Evolutionary conservation across 2,113 vertebrate genomes (phyloP).

Genomic region (Origma solitaria): DNA sequence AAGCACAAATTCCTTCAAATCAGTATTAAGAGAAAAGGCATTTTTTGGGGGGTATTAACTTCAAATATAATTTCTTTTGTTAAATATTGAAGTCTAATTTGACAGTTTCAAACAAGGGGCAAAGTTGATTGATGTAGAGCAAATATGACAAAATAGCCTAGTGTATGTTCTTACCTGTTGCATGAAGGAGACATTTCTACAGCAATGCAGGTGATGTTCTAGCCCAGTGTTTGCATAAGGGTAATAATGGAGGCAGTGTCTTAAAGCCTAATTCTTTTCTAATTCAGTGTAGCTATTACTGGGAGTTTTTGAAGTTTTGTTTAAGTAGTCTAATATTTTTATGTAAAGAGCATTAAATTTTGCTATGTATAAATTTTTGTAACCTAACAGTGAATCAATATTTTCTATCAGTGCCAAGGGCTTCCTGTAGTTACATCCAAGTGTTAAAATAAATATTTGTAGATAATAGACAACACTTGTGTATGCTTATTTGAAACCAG

Average conservation of each 20-base stretch:
- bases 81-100: conserved; percentile 69
- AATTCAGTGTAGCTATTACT: conserved; percentile 79
- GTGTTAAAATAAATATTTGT: conserved; percentile 85
- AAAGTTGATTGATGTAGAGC: conserved; percentile 72
- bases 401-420: conserved; percentile 91
- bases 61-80: conserved; percentile 42
- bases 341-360: conserved; percentile 93
- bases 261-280: conserved; percentile 83
- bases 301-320: conserved; percentile 79
- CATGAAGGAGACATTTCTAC: conserved; percentile 85
- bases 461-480: conserved; percentile 79
- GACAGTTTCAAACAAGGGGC: conserved; percentile 62
- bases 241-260: conserved; percentile 82
- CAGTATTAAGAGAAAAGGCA: conserved; percentile 61
- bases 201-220: conserved; percentile 88
- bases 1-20: conserved; percentile 70
- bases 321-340: conserved; percentile 87
- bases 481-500: conserved; percentile 76
- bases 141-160: conserved; percentile 79
- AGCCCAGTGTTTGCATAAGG: conserved; percentile 82
- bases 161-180: conserved; percentile 85
- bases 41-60: conserved; percentile 33
- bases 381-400: conserved; percentile 90
- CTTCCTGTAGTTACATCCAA: conserved; percentile 85
- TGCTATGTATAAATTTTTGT: conserved; percentile 99